Evolutionary conservation across 1,140 invertebrate species (phyloP).

Genomic region (Tribolium madens): DNA sequence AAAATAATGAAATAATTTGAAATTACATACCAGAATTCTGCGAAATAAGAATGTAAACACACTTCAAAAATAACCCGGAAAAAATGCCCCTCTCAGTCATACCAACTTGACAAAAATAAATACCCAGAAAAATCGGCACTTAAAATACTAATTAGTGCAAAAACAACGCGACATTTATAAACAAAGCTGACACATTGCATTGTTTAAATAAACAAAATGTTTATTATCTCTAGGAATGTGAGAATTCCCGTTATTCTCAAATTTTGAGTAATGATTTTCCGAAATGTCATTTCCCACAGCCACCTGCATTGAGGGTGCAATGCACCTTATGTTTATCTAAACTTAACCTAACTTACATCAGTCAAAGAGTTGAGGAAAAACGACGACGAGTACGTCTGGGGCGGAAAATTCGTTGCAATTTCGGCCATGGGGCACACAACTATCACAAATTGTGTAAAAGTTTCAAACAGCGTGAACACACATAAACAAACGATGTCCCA

Average conservation of each 20-base stretch:
- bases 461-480: neutral
- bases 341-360: constrained; percentile 55
- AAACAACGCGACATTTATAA: neutral
- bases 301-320: constrained; percentile 6
- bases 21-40: neutral
- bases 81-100: neutral
- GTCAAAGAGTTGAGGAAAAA: constrained; percentile 54
- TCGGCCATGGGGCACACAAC: constrained; percentile 50
- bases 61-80: neutral
- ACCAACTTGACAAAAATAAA: neutral
- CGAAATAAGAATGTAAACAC: neutral
- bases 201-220: constrained; percentile 23
- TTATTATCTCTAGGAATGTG: neutral
- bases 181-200: constrained; percentile 27
- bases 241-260: neutral
- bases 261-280: neutral
- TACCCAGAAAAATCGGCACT: neutral
- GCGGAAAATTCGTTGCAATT: constrained; percentile 56
- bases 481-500: constrained; percentile 23
- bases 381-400: constrained; percentile 57
- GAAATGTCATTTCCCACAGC: neutral
- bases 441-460: neutral
- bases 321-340: constrained; percentile 14
- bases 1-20: neutral
- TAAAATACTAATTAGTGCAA: neutral